These are phyloP conservation scores for Prionailurus viverrinus DNA, from an alignment of 2,113 vertebrate genomes.

Conservation along the genomic window DNA sequence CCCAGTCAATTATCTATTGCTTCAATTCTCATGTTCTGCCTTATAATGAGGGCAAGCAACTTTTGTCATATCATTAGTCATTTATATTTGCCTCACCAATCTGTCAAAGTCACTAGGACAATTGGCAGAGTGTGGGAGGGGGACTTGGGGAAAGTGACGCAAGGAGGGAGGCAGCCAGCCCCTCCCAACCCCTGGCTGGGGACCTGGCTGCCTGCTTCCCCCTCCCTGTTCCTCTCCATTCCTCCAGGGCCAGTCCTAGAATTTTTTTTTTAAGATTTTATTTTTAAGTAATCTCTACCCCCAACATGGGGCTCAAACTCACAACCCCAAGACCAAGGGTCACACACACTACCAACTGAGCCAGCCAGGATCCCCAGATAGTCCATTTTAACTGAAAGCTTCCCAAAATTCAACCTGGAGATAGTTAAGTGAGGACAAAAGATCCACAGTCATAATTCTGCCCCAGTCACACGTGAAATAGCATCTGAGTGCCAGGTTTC, in stretches of 20 bases:
- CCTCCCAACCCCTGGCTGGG: neutral
- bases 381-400: neutral
- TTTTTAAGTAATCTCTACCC: too few relatives aligned
- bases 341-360: too few relatives aligned
- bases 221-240: neutral
- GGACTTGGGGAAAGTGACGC: neutral
- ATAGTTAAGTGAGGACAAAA: neutral
- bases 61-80: neutral
- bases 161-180: neutral
- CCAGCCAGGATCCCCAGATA: too few relatives aligned
- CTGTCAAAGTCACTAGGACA: neutral
- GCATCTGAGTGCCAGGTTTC: neutral
- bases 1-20: neutral
- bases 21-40: neutral
- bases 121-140: neutral
- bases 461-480: neutral
- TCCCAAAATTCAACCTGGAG: neutral
- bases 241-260: neutral
- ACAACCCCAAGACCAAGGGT: too few relatives aligned
- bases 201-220: neutral
- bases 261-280: too few relatives aligned
- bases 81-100: neutral
- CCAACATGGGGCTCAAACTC: too few relatives aligned
- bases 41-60: neutral
- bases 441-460: neutral